Percentiles rank a stretch among this genome's conserved stretches.
Conservation (phyloP, 2,797 vertebrate species). For the Neomorphus geoffroyi region DNA sequence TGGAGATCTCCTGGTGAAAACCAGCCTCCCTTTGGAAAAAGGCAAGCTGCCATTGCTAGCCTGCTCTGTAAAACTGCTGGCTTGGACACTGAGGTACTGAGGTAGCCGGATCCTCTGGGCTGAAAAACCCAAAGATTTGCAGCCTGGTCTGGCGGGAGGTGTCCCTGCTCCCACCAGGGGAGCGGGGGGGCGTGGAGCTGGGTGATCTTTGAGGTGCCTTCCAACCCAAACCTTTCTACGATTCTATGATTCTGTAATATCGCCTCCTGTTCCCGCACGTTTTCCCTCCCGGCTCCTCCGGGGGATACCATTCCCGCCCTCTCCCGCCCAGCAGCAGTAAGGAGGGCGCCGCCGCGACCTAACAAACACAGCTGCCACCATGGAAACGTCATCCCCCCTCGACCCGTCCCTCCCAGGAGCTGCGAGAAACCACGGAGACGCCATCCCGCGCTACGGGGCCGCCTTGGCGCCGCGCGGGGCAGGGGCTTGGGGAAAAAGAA, state of each 20-base stretch:
- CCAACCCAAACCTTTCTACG: too few relatives aligned
- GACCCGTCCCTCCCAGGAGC: background rate
- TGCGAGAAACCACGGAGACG: background rate
- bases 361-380: background rate
- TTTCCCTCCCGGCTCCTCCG: background rate
- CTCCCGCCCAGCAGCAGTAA: background rate
- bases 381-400: background rate
- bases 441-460: too few relatives aligned
- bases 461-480: background rate
- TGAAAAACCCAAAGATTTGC: background rate
- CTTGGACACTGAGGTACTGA: background rate
- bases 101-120: too few relatives aligned
- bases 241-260: too few relatives aligned
- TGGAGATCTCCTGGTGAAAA: background rate
- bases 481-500: background rate
- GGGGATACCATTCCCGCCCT: background rate
- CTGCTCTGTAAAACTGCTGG: background rate
- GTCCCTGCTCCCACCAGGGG: too few relatives aligned
- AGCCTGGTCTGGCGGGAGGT: too few relatives aligned
- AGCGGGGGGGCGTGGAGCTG: too few relatives aligned
- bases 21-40: background rate
- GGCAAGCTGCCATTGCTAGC: background rate
- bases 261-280: background rate
- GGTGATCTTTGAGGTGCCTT: too few relatives aligned
- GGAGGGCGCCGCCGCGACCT: background rate